Evolutionary conservation across 2,113 vertebrate genomes (phyloP).

Genomic region (Bombycilla garrulus): DNA sequence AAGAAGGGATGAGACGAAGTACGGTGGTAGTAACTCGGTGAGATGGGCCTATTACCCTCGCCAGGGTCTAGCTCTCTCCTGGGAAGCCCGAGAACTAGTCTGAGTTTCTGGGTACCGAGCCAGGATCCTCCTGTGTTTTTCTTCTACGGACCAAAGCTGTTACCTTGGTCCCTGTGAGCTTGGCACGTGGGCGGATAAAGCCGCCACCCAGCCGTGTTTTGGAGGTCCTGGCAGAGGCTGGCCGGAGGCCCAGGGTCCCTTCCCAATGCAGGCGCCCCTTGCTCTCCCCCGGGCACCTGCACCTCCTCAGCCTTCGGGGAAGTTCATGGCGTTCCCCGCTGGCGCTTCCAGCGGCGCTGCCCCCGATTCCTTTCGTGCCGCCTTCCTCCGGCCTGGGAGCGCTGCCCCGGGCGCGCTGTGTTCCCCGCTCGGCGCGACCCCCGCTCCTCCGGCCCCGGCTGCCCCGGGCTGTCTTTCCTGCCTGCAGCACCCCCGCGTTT

Average conservation of each 20-base stretch:
- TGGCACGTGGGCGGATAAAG: neutral
- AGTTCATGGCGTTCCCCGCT: neutral
- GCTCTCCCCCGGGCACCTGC: neutral
- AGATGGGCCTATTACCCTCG: fast-evolving
- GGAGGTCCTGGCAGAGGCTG: neutral
- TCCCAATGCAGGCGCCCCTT: neutral
- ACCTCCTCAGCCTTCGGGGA: neutral
- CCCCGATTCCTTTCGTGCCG: no score
- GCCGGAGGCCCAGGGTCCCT: no score
- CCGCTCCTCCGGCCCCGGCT: neutral
- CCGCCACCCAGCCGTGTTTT: neutral
- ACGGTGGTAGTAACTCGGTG: fast-evolving
- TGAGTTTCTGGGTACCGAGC: neutral
- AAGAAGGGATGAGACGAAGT: neutral
- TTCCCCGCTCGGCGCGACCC: neutral
- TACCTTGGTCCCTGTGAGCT: neutral
- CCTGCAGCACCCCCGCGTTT: fast-evolving
- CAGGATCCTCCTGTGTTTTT: neutral
- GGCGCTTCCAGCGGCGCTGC: neutral
- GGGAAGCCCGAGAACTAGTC: neutral
- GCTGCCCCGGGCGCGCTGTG: neutral
- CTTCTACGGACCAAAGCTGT: neutral
- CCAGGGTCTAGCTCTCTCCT: fast-evolving
- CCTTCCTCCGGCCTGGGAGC: neutral
- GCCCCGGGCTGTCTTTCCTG: no score